These are phyloP conservation scores for Dendroctonus ponderosae DNA, from an alignment of 1,140 invertebrate genomes.

Conservation along the genomic window DNA sequence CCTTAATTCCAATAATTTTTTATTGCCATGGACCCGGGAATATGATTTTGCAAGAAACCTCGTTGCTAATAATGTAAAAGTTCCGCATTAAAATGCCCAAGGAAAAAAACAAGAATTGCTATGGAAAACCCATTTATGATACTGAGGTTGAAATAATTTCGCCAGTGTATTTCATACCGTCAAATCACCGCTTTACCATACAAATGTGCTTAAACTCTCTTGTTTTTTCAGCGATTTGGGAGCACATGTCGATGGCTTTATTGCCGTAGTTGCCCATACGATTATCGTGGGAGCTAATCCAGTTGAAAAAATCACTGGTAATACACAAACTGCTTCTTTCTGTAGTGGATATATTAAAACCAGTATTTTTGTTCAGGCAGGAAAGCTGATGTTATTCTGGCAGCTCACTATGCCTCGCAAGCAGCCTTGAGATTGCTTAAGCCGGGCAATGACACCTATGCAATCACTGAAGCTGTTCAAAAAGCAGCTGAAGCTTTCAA, in stretches of 20 bases:
- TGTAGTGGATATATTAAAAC: not conserved
- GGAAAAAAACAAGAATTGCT: too few species aligned
- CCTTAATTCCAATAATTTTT: too few species aligned
- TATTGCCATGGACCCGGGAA: too few species aligned
- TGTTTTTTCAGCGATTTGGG: slow-evolving; percentile 82
- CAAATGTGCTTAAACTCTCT: not conserved
- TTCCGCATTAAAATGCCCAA: too few species aligned
- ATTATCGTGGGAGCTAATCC: slow-evolving; percentile 80
- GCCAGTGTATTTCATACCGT: too few species aligned
- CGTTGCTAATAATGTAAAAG: too few species aligned
- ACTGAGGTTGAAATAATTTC: too few species aligned
- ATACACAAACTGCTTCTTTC: slow-evolving; percentile 3
- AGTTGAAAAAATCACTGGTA: slow-evolving; percentile 68
- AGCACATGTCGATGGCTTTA: slow-evolving; percentile 98
- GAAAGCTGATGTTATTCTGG: slow-evolving; percentile 93
- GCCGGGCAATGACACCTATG: slow-evolving; percentile 79
- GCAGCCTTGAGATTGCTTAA: slow-evolving; percentile 89
- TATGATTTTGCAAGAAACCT: too few species aligned
- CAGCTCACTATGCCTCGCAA: slow-evolving; percentile 93
- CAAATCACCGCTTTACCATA: too few species aligned
- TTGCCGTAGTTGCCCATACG: slow-evolving; percentile 96
- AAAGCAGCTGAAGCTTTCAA: slow-evolving; percentile 90
- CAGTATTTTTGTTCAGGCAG: slow-evolving; percentile 53
- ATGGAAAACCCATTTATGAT: too few species aligned
- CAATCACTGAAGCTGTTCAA: slow-evolving; percentile 89